Base-by-base conservation (phyloP, 2,888 invertebrate species). In the Cylindroiulus punctatus region DNA sequence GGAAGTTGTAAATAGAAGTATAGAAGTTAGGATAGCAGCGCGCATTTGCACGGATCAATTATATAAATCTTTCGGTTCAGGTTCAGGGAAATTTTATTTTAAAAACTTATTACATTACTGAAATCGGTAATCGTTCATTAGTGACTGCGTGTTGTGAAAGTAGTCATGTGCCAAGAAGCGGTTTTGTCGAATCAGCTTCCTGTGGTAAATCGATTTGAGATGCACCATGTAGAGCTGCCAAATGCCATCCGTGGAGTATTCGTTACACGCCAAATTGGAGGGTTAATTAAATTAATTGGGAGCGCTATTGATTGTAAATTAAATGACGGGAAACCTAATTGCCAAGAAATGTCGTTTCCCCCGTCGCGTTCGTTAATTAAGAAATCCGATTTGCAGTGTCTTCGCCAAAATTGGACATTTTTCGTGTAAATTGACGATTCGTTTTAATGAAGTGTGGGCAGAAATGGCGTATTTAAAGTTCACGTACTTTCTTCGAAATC, bases 311-410 rank as follows among this genome's bases (percentile, higher is more conserved):
- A 76, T 76, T 76, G 76, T 26, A 30, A 76, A 76, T 76, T 76
- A 76, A 76, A 76, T 30, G 76, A 76, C 76, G 76, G 30, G 76
- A 76, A 76, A 76, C 76, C 30, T 76, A 76, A 76, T 76, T 76
- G 76, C 26, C 76, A 76, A 76, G 76, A 76, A 76, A 76, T 30
- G 76, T 76, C 76, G 44, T 44, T n/a, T n/a, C 76, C 52, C 76
- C 76, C 76, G 30, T 30, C 26, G 76, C 0, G 76, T 30, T 30
- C 76, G 76, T 76, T 76, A 76, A 76, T 76, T 76, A 76, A 76
- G 76, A 76, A 76, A 76, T 76, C 76, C 76, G 65, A 65, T 65
- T 65, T 65, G 26, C 65, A 26, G 26, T 12, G 47, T 47, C 57
- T 8, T 57, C 19, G 19, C 65, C 65, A 65, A 65, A 76, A 76